These are phyloP conservation scores for Umimayanthus kanabou DNA, from an alignment of 92 coral and sea anemone species.

Conservation along the genomic window DNA sequence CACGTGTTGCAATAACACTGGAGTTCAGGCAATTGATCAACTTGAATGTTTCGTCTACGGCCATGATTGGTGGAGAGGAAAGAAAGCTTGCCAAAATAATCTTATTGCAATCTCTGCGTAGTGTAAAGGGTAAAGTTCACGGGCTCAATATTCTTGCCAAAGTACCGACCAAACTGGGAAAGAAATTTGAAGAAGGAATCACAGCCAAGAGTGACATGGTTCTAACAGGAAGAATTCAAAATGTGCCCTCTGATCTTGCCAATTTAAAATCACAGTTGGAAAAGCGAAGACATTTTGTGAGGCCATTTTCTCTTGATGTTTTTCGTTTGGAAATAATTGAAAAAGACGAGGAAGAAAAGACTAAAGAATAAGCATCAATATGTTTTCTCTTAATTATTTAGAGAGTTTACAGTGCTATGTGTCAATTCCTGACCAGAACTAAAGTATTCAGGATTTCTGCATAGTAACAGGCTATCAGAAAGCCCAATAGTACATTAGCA, in stretches of 20 bases:
- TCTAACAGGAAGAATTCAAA: constrained; percentile 79
- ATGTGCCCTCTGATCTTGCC: constrained; percentile 73
- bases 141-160: constrained; percentile 78
- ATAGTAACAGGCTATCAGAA: too few species aligned
- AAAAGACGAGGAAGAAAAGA: constrained; percentile 37
- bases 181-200: constrained; percentile 73
- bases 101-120: constrained; percentile 82
- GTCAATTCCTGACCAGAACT: not conserved
- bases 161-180: constrained; percentile 80
- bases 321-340: constrained; percentile 65
- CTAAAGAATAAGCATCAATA: not conserved
- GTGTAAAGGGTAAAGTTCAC: constrained; percentile 88
- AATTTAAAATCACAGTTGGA: constrained; percentile 78
- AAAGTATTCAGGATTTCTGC: too few species aligned
- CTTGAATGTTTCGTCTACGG: constrained; percentile 79
- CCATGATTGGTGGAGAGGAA: constrained; percentile 70
- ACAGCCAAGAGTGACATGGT: constrained; percentile 71
- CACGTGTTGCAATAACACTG: constrained; percentile 81
- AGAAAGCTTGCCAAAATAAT: constrained; percentile 72
- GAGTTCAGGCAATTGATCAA: constrained; percentile 72
- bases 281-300: constrained; percentile 77
- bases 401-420: not conserved
- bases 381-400: too few species aligned
- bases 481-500: too few species aligned
- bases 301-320: constrained; percentile 85